Evolutionary conservation across 2,797 vertebrate species (phyloP).

Genomic region (Cottoperca gobio): DNA sequence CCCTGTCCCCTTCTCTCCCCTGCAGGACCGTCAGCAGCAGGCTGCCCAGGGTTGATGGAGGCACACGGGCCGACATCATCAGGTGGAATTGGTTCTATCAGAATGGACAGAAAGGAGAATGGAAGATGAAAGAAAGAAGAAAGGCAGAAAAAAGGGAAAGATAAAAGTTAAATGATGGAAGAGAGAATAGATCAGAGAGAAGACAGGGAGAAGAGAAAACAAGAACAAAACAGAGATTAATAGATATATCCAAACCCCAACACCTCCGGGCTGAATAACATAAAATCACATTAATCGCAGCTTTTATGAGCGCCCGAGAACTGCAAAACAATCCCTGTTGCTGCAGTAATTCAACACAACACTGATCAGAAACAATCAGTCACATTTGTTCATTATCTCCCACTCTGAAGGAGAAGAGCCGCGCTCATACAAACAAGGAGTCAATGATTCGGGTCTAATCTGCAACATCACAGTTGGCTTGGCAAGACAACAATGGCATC

Average conservation of each 20-base stretch:
- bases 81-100: slow-evolving; percentile 92
- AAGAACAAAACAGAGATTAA: slow-evolving; percentile 64
- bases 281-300: slow-evolving; percentile 65
- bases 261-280: slow-evolving; percentile 52
- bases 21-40: slow-evolving; percentile 87
- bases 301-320: slow-evolving; percentile 46
- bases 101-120: slow-evolving; percentile 7
- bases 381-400: slow-evolving; percentile 73
- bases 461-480: slow-evolving; percentile 74
- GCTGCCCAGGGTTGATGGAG: slow-evolving; percentile 87
- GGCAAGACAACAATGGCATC: slow-evolving; percentile 79
- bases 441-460: slow-evolving; percentile 79
- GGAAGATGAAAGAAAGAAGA: not conserved
- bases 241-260: slow-evolving; percentile 36
- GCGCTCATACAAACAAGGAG: slow-evolving; percentile 71
- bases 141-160: not conserved
- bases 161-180: slow-evolving; percentile 8
- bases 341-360: slow-evolving; percentile 57
- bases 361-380: slow-evolving; percentile 69
- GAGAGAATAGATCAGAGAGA: slow-evolving; percentile 2
- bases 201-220: slow-evolving; percentile 19
- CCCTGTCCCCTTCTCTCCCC: slow-evolving; percentile 75
- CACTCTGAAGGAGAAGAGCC: slow-evolving; percentile 55
- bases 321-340: slow-evolving; percentile 44
- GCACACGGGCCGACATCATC: slow-evolving; percentile 89